These are phyloP conservation scores for Phasianus colchicus DNA, from an alignment of 2,113 vertebrate genomes.

Conservation along the genomic window DNA sequence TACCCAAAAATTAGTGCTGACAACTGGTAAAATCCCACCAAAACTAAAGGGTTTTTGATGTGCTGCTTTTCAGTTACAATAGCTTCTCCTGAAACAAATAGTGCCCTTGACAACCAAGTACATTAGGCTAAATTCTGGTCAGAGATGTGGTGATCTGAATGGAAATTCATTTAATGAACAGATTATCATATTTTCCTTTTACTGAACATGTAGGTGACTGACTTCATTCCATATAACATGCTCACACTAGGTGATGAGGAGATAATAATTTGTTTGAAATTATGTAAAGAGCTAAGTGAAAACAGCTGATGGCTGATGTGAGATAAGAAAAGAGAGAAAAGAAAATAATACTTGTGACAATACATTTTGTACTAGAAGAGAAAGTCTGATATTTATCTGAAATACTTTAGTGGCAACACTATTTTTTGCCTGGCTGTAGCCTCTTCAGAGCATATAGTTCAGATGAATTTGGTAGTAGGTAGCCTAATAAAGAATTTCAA, in stretches of 20 bases:
- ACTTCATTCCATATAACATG: neutral
- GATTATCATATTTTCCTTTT: conserved; percentile 13
- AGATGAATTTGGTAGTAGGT: neutral
- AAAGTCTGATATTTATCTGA: neutral
- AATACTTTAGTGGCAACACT: neutral
- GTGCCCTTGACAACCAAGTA: neutral
- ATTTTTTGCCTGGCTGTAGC: neutral
- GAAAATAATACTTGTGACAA: neutral
- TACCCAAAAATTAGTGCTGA: conserved; percentile 1
- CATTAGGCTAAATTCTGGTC: neutral
- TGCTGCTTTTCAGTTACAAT: neutral
- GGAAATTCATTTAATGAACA: neutral
- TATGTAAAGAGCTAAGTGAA: neutral
- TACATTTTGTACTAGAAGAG: neutral
- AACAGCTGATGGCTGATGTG: neutral
- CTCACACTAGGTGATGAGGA: neutral
- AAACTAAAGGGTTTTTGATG: neutral
- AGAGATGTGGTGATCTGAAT: neutral
- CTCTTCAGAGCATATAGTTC: neutral
- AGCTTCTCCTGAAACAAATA: neutral
- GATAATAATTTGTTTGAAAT: neutral
- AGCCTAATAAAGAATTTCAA: neutral
- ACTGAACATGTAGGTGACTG: neutral
- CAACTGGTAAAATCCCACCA: neutral
- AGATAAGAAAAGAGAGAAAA: neutral